These are phyloP conservation scores for Leuciscus waleckii DNA, from an alignment of 2,797 vertebrate genomes.

Conservation along the genomic window DNA sequence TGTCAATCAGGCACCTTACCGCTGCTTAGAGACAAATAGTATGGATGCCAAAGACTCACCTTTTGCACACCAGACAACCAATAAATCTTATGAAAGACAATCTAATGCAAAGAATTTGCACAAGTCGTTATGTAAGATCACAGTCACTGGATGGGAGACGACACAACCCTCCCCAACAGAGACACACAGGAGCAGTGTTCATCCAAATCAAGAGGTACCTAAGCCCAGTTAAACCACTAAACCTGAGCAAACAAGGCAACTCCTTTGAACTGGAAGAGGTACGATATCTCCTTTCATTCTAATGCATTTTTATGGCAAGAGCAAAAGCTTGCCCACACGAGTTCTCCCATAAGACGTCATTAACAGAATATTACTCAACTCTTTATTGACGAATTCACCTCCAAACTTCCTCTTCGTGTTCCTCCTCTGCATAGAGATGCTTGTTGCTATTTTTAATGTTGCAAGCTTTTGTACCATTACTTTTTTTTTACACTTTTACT, in stretches of 20 bases:
- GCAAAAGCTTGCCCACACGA: not conserved
- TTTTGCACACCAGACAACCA: slow-evolving; percentile 17
- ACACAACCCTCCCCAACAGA: slow-evolving; percentile 37
- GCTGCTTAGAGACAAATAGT: slow-evolving; percentile 44
- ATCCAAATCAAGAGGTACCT: slow-evolving; percentile 61
- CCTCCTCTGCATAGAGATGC: not conserved
- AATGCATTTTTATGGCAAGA: not conserved
- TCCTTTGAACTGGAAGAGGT: slow-evolving; percentile 86
- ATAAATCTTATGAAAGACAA: not conserved
- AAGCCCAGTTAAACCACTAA: slow-evolving; percentile 57
- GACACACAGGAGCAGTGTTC: slow-evolving; percentile 48
- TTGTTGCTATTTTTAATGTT: not conserved
- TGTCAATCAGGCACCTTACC: slow-evolving; percentile 65
- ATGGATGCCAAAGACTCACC: not conserved
- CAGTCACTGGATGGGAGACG: slow-evolving; percentile 72
- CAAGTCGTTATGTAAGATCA: slow-evolving; percentile 67
- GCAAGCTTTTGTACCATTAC: too few species aligned
- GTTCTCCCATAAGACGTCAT: not conserved
- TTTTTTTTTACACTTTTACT: too few species aligned
- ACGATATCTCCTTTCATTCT: slow-evolving; percentile 38
- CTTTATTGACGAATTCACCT: not conserved
- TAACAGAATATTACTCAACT: not conserved
- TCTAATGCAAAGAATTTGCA: slow-evolving; percentile 22
- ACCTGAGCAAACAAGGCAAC: slow-evolving; percentile 66
- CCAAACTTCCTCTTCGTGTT: slow-evolving; percentile 5